These are phyloP conservation scores for Temnothorax unifasciatus DNA, from an alignment of 2,888 invertebrate genomes.

Conservation along the genomic window DNA sequence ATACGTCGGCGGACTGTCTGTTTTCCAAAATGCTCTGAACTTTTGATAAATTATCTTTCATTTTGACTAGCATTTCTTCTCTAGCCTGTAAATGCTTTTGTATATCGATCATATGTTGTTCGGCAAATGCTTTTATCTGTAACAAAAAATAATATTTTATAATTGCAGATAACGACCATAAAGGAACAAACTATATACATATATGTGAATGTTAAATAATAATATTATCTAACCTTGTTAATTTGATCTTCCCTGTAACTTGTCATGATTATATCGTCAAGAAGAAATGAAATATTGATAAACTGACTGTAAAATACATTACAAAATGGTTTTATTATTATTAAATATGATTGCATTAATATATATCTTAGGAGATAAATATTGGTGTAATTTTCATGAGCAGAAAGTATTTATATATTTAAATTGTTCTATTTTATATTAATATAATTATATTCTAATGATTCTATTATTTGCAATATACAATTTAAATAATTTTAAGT, in stretches of 20 bases:
- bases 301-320: slow-evolving; percentile 15
- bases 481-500: not conserved
- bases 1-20: not conserved
- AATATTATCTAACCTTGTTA: slow-evolving; percentile 42
- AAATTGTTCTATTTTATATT: no score
- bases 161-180: not conserved
- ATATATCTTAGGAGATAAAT: not conserved
- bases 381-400: not conserved
- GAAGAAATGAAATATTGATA: not conserved
- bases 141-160: not conserved
- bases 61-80: not conserved
- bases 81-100: not conserved
- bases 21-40: not conserved
- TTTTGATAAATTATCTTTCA: not conserved
- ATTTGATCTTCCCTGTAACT: slow-evolving; percentile 32
- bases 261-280: slow-evolving; percentile 4
- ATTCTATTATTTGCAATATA: not conserved
- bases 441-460: not conserved
- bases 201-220: not conserved
- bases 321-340: not conserved
- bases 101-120: not conserved
- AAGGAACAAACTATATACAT: not conserved
- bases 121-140: slow-evolving; percentile 4
- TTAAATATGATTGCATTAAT: not conserved
- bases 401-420: not conserved